Percentiles rank a stretch among this genome's conserved stretches.
Evolutionary conservation across 37 sponge, comb jelly and placozoan species (phyloP).

Genomic region (Oopsacas minuta): DNA sequence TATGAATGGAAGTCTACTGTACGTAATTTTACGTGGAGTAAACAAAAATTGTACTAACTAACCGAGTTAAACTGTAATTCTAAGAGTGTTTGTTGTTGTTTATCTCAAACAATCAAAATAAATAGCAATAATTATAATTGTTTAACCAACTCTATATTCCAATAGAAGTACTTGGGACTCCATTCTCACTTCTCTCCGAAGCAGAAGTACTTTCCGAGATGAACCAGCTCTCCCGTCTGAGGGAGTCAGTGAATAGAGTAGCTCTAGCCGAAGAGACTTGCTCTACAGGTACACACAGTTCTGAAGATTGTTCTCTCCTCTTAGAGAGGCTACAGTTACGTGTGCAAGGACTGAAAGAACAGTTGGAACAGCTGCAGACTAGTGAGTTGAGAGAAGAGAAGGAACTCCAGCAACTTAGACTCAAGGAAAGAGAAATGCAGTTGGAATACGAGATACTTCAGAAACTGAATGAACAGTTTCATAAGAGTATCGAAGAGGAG

Average conservation of each 20-base stretch:
- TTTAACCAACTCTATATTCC: no score
- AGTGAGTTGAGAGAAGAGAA: neutral
- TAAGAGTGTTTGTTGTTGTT: no score
- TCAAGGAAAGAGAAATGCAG: conserved; percentile 7
- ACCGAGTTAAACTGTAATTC: no score
- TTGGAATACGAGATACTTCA: conserved; percentile 6
- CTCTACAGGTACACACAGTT: neutral
- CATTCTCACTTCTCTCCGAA: neutral
- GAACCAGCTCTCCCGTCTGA: conserved; percentile 9
- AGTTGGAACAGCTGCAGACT: conserved; percentile 10
- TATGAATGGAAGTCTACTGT: no score
- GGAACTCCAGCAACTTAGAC: conserved; percentile 10
- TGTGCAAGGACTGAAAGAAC: conserved; percentile 7
- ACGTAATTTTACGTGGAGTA: no score
- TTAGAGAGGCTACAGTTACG: neutral
- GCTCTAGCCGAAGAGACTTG: neutral
- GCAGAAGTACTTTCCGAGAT: neutral
- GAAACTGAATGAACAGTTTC: neutral
- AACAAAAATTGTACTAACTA: no score
- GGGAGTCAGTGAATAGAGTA: neutral
- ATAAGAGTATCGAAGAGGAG: neutral
- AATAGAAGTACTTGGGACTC: neutral
- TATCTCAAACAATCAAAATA: no score
- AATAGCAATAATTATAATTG: no score
- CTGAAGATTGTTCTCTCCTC: neutral